phyloP scores from a whole-genome alignment of 1,140 invertebrate genomes.

The Ceratina australensis region DNA sequence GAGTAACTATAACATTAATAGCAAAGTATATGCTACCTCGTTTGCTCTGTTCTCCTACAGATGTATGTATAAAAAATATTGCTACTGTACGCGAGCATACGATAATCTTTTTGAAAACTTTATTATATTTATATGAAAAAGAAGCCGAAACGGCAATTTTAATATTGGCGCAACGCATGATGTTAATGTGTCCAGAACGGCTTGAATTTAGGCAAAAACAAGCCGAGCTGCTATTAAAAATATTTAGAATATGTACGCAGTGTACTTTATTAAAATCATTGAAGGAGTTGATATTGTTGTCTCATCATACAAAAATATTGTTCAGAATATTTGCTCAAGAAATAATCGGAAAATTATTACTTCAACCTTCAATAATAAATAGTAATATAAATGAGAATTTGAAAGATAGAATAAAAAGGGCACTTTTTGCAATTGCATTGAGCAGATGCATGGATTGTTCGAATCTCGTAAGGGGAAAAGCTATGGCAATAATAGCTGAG shows the following conservation, averaged over 20 bases:
- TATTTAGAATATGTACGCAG: constrained; percentile 76
- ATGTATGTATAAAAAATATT: constrained; percentile 74
- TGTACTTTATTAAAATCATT: constrained; percentile 73
- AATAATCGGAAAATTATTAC: constrained; percentile 79
- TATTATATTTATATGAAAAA: constrained; percentile 74
- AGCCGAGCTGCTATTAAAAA: constrained; percentile 77
- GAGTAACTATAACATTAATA: constrained; percentile 76
- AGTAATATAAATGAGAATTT: constrained; percentile 33
- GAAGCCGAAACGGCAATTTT: constrained; percentile 72
- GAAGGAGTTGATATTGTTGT: constrained; percentile 79
- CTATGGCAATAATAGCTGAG: constrained; percentile 80
- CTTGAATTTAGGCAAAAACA: constrained; percentile 81
- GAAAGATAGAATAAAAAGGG: constrained; percentile 66
- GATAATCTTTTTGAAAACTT: constrained; percentile 79
- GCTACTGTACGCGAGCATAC: constrained; percentile 78
- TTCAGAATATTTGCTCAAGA: constrained; percentile 82
- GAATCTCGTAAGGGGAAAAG: constrained; percentile 81
- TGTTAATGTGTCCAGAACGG: constrained; percentile 81
- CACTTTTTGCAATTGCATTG: constrained; percentile 79
- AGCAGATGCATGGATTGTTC: constrained; percentile 81
- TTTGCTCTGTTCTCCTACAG: constrained; percentile 74
- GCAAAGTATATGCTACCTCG: constrained; percentile 79
- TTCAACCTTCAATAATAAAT: constrained; percentile 60
- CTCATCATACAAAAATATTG: constrained; percentile 78
- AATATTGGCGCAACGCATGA: constrained; percentile 82